Percentiles rank a stretch among this genome's conserved stretches.
Evolutionary conservation across 2,113 vertebrate genomes (phyloP).

Genomic region (Electrona antarctica): DNA sequence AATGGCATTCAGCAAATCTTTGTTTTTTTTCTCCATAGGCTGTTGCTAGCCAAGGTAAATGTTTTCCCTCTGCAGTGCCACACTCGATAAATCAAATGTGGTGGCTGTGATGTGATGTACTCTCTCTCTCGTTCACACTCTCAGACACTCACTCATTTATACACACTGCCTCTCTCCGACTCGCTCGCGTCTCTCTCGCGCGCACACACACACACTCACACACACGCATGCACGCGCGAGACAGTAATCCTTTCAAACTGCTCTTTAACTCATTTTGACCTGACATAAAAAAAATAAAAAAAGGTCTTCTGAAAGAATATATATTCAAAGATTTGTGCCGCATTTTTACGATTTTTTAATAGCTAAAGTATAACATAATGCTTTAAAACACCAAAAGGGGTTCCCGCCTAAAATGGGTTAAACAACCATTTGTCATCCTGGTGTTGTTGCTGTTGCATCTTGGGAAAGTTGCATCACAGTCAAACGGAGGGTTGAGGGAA

Average conservation of each 20-base stretch:
- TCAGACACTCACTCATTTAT: background rate
- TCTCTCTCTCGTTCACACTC: conserved; percentile 42
- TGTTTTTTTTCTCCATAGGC: conserved; percentile 19
- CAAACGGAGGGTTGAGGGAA: conserved; percentile 20
- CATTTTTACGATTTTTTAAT: no score
- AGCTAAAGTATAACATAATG: no score
- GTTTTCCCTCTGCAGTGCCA: conserved; percentile 53
- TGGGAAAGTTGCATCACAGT: conserved; percentile 50
- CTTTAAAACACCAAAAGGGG: no score
- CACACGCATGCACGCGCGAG: background rate
- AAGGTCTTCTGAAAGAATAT: no score
- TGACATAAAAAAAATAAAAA: no score
- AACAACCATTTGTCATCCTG: conserved; percentile 66
- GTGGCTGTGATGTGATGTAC: conserved; percentile 53
- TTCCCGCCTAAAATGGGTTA: no score
- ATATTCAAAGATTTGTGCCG: no score
- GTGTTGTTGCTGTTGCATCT: conserved; percentile 47
- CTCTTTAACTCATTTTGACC: no score
- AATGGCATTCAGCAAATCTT: conserved; percentile 49
- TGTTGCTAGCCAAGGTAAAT: conserved; percentile 42
- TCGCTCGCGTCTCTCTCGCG: background rate
- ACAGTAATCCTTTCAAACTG: conserved; percentile 69
- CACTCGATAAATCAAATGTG: conserved; percentile 65
- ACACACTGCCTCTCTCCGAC: background rate
- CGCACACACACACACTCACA: conserved; percentile 21